These are phyloP conservation scores for Gavia stellata DNA, from an alignment of 2,113 vertebrate species.

Conservation along the genomic window DNA sequence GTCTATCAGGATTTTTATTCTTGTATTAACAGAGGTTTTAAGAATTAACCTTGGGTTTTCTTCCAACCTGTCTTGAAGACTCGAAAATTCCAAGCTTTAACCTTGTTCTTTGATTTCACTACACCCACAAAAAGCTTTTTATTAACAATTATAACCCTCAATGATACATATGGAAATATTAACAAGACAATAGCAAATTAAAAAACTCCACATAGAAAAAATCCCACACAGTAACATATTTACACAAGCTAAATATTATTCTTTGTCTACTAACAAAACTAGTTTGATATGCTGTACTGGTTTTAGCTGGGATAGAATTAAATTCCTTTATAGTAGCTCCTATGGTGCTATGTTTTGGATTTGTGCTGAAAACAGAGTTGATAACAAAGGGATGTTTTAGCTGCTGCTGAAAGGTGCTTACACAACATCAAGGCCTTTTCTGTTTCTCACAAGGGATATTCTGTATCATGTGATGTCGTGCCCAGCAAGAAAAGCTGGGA, in stretches of 20 bases:
- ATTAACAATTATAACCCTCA: not conserved
- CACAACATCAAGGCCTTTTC: not conserved
- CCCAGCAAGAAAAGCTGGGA: not conserved
- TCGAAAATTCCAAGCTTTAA: not conserved
- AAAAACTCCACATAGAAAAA: not conserved
- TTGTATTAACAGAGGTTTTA: not conserved
- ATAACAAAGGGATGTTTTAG: not conserved
- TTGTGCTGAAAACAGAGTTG: not conserved
- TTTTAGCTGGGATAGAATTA: not conserved
- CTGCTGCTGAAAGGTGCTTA: not conserved
- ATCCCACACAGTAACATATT: not conserved
- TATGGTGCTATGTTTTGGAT: not conserved
- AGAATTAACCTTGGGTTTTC: not conserved
- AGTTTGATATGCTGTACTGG: not conserved
- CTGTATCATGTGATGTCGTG: accelerated
- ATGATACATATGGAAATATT: not conserved
- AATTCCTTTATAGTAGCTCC: not conserved
- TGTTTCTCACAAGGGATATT: not conserved
- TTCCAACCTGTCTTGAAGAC: not conserved
- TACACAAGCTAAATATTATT: not conserved
- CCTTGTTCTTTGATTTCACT: not conserved
- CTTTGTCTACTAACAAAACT: not conserved
- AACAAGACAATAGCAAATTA: not conserved
- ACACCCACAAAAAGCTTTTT: not conserved
- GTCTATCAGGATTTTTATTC: not conserved